phyloP scores from a whole-genome alignment of 2,888 invertebrate genomes.

The Sisyra nigra region DNA sequence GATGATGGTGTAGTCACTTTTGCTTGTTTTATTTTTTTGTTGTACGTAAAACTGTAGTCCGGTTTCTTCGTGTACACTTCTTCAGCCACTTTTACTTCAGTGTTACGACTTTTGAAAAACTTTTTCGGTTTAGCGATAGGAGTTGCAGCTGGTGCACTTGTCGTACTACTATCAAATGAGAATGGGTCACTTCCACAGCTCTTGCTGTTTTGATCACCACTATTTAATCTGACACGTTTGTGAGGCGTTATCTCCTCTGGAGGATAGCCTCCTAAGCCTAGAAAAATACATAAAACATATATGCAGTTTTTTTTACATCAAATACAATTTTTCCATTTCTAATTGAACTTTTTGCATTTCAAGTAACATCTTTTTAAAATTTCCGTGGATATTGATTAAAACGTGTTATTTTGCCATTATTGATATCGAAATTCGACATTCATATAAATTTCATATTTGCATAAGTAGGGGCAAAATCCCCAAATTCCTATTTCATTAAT shows the following conservation, averaged over 20 bases:
- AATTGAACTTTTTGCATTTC: no score
- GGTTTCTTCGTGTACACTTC: constrained; percentile 18
- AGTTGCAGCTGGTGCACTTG: constrained; percentile 21
- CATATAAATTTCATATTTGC: no score
- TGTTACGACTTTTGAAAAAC: constrained; percentile 75
- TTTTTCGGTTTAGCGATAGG: constrained; percentile 64
- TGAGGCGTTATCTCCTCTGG: constrained; percentile 8
- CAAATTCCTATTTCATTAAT: no score
- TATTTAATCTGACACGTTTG: constrained; percentile 9
- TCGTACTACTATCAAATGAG: constrained; percentile 23
- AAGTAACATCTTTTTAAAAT: no score
- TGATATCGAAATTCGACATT: no score
- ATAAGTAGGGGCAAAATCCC: no score
- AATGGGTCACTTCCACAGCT: constrained; percentile 23
- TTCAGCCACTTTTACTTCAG: constrained; percentile 17
- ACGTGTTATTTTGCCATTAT: no score
- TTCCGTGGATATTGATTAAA: no score
- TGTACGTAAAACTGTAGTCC: constrained; percentile 9
- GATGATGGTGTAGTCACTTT: constrained; percentile 5
- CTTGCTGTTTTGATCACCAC: constrained; percentile 10
- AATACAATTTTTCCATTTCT: neutral
- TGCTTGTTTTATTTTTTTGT: constrained; percentile 6
- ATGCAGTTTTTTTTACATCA: neutral
- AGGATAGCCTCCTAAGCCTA: constrained; percentile 1
- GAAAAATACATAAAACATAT: neutral